phyloP scores from a whole-genome alignment of 2,797 vertebrate species.

The Prunella strophiata region DNA sequence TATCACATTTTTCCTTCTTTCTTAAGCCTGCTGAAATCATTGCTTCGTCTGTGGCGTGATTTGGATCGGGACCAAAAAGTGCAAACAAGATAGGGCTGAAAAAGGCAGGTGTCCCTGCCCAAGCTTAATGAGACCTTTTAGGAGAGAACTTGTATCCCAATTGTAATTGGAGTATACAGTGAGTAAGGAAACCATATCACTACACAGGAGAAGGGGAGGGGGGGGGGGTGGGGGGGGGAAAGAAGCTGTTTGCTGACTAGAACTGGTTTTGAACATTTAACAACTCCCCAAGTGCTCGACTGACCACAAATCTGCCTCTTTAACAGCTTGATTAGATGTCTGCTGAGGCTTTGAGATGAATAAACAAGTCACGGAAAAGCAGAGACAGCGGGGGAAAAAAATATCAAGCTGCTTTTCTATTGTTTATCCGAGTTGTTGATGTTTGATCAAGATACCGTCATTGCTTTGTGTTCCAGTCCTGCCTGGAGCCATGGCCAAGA shows the following conservation, averaged over 20 bases:
- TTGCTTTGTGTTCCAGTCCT: slow-evolving; percentile 35
- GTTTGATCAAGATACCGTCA: slow-evolving; percentile 53
- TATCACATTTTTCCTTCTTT: slow-evolving; percentile 69
- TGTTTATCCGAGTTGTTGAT: slow-evolving; percentile 3
- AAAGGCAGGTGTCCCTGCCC: slow-evolving; percentile 48
- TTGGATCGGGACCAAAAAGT: not conserved
- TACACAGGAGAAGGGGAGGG: not conserved
- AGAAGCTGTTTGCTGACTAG: not conserved
- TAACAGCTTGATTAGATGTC: slow-evolving; percentile 61
- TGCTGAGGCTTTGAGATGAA: slow-evolving; percentile 36
- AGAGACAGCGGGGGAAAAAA: not conserved
- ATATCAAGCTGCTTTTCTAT: slow-evolving; percentile 41
- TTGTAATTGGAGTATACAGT: not conserved
- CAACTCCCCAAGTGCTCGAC: slow-evolving; percentile 18
- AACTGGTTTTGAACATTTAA: slow-evolving; percentile 13
- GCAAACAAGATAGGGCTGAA: slow-evolving; percentile 36
- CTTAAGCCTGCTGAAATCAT: slow-evolving; percentile 61
- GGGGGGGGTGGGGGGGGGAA: rapidly evolving
- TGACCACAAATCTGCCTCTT: slow-evolving; percentile 45
- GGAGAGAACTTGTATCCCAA: not conserved
- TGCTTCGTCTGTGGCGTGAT: slow-evolving; percentile 13
- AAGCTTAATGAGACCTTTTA: not conserved
- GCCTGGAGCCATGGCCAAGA: slow-evolving; percentile 33
- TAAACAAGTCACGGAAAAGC: slow-evolving; percentile 54
- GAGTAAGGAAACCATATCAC: not conserved